phyloP scores from a whole-genome alignment of 2,113 vertebrate species.

The Prionailurus bengalensis region DNA sequence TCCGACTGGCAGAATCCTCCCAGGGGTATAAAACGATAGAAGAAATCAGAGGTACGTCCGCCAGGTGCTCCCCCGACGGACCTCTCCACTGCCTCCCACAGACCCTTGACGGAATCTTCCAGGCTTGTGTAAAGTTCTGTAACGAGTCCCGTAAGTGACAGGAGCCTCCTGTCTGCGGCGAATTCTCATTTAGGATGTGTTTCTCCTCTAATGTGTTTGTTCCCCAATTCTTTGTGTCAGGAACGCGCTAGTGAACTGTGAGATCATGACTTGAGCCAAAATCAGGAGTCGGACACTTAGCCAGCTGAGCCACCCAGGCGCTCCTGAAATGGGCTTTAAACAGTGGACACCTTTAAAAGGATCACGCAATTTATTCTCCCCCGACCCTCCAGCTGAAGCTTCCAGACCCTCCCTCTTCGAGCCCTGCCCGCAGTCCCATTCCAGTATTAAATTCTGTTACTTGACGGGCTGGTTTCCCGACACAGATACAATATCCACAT shows the following conservation, averaged over 20 bases:
- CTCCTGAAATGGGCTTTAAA: neutral
- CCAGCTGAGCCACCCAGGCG: too few relatives aligned
- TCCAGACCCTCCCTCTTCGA: neutral
- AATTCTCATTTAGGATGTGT: neutral
- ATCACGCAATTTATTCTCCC: neutral
- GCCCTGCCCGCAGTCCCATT: neutral
- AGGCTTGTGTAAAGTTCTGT: neutral
- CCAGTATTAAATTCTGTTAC: neutral
- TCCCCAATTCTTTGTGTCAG: neutral
- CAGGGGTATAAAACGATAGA: slow-evolving; percentile 62
- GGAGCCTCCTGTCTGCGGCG: neutral
- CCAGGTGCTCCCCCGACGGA: slow-evolving; percentile 56
- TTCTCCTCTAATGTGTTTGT: neutral
- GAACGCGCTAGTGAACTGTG: neutral
- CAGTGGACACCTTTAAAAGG: neutral
- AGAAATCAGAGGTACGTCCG: slow-evolving; percentile 62
- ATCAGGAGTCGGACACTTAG: too few relatives aligned
- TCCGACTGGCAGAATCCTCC: slow-evolving; percentile 72
- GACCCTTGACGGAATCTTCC: neutral
- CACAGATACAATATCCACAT: neutral
- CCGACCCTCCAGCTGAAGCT: too few relatives aligned
- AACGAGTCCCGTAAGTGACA: neutral
- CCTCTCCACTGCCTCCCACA: slow-evolving; percentile 43
- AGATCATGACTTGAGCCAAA: too few relatives aligned
- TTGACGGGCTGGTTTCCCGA: neutral